phyloP scores from a whole-genome alignment of 2,888 invertebrate species.

The Pristionchus maxplancki region DNA sequence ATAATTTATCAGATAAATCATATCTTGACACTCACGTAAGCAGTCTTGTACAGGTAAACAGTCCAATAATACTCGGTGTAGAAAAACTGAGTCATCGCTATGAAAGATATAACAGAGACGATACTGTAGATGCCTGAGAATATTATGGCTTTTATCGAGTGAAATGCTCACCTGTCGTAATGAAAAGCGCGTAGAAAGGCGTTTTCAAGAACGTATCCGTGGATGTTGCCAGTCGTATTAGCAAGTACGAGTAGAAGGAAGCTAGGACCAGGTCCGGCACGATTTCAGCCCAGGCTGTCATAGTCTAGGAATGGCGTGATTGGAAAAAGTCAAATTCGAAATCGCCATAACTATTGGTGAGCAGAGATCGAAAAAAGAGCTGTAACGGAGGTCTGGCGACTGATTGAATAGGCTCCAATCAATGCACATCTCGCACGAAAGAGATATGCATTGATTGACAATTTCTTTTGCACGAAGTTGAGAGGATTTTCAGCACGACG shows the following conservation, averaged over 20 bases:
- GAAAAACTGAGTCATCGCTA: not conserved
- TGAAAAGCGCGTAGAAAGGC: not conserved
- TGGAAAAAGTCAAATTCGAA: not conserved
- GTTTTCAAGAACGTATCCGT: not conserved
- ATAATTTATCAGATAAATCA: not conserved
- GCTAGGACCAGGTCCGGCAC: not conserved
- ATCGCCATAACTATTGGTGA: too few relatives aligned
- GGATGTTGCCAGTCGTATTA: not conserved
- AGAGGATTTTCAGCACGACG: too few relatives aligned
- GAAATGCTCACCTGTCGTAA: not conserved
- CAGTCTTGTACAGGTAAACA: not conserved
- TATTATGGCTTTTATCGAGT: not conserved
- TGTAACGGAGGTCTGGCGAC: too few relatives aligned
- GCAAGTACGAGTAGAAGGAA: not conserved
- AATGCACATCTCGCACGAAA: too few relatives aligned
- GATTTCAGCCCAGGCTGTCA: not conserved
- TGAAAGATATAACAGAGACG: not conserved
- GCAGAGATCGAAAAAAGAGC: too few relatives aligned
- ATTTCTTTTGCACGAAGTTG: too few relatives aligned
- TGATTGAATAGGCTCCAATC: too few relatives aligned
- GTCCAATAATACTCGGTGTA: not conserved
- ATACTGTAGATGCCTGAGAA: not conserved
- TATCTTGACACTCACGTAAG: not conserved
- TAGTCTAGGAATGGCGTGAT: not conserved
- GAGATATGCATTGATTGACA: too few relatives aligned